phyloP scores from a whole-genome alignment of 2,888 invertebrate species.

The Ferdinandea cuprea region DNA sequence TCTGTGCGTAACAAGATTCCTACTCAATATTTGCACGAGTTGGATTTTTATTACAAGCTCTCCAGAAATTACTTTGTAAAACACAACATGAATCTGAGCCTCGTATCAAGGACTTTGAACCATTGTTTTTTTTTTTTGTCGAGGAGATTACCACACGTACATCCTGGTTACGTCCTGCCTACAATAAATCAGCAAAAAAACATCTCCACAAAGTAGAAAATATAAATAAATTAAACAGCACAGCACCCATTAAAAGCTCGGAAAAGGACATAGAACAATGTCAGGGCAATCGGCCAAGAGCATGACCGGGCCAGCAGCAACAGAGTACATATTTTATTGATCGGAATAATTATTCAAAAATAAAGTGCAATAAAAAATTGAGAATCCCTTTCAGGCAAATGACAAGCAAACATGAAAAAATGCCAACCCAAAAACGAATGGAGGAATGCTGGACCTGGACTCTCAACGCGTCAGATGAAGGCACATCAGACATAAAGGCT shows the following conservation, averaged over 20 bases:
- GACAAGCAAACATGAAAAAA: slow-evolving; percentile 13
- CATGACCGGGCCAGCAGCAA: slow-evolving; percentile 4
- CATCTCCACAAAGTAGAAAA: slow-evolving; percentile 23
- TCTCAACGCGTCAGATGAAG: background rate
- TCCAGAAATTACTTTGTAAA: no score
- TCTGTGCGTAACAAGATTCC: no score
- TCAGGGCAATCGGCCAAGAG: slow-evolving; percentile 60
- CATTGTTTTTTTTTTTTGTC: background rate
- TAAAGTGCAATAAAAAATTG: slow-evolving; percentile 44
- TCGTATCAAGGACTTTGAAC: background rate
- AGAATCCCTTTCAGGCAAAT: slow-evolving; percentile 22
- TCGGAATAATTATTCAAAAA: slow-evolving; percentile 62
- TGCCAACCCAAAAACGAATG: slow-evolving; percentile 6
- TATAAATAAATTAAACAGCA: slow-evolving; percentile 55
- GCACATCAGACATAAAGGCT: background rate
- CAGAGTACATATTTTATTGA: slow-evolving; percentile 50
- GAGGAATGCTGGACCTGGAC: slow-evolving; percentile 1
- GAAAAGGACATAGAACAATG: slow-evolving; percentile 54
- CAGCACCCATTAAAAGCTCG: slow-evolving; percentile 38
- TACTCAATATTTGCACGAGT: no score
- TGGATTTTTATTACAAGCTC: no score
- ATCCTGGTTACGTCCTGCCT: background rate
- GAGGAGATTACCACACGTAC: background rate
- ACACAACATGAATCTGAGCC: background rate
- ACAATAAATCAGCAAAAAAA: slow-evolving; percentile 16